Evolutionary conservation across 2,797 vertebrate genomes (phyloP), one percentile per base, ranked within the genome.

Genomic region (Phataginus tetradactyla): DNA sequence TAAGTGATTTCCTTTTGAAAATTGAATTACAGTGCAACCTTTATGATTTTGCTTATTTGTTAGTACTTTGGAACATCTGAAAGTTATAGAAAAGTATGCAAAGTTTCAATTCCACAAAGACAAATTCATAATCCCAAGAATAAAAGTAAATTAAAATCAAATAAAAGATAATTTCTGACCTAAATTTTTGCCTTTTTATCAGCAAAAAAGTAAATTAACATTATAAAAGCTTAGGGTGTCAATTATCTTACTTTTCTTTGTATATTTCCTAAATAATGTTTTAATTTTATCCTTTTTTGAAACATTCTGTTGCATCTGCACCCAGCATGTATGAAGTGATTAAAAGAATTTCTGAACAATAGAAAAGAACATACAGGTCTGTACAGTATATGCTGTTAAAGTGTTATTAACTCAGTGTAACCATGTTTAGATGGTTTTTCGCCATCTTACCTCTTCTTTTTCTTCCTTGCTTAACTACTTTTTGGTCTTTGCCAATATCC

Each of bases 1-100:
- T 4, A 97, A 79, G 3, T 0, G 29, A 90, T 96, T 45, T 39
- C 0, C 25, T 72, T 78, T 89, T 95, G 90, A 90, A 92, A 91
- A 86, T n/a, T 86, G 59, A 96, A 85, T 96, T 86, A 71, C 3
- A 72, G 7, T 7, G 11, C 4, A 1, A 5, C 4, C 4, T 83
- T 90, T 85, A 42, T 63, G 8, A 80, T 83, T 63, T 49, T 61
- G 3, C 71, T 69, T 91, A 21, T 79, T 59, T 77, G 5, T 53
- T 51, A 63, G 13, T 72, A 78, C 51, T 89, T 91, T 63, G 20
- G 15, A 87, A 93, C 4, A 37, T 74, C 29, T 81, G 27, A 42
- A 29, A 25, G 29, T 79, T 86, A 51, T 97, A 81, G 42, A 29
- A 83, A 92, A 61, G 5, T 27, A 64, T 37, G 11, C 29, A 51